Conservation (phyloP, 2,113 vertebrate species). For the Gadus macrocephalus region DNA sequence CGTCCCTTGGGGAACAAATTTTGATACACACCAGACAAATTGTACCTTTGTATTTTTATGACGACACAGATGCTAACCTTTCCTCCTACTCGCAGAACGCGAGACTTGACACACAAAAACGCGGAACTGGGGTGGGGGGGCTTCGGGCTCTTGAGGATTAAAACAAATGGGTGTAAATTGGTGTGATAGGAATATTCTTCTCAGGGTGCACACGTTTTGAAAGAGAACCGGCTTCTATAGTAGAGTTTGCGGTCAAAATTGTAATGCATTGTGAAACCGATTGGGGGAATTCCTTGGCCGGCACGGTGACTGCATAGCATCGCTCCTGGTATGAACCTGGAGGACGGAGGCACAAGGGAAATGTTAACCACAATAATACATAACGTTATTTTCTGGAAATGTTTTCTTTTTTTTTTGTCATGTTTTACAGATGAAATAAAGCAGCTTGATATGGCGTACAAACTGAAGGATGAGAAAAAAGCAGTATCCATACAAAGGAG, state of each 20-base stretch:
- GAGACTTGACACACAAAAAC: constrained; percentile 24
- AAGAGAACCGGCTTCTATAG: constrained; percentile 57
- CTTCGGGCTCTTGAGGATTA: too few relatives aligned
- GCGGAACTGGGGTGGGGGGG: constrained; percentile 47
- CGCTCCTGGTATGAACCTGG: constrained; percentile 44
- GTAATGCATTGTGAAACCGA: constrained; percentile 50
- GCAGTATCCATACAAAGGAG: constrained; percentile 60
- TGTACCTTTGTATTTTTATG: constrained; percentile 80
- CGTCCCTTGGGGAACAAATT: constrained; percentile 62
- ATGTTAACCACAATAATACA: constrained; percentile 42
- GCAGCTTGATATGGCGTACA: constrained; percentile 64
- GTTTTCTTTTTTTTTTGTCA: constrained; percentile 55
- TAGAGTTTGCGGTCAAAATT: constrained; percentile 49
- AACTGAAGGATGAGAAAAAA: constrained; percentile 49
- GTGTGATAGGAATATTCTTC: constrained; percentile 71
- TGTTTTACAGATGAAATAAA: constrained; percentile 65
- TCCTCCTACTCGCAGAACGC: constrained; percentile 61
- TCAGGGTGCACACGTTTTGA: constrained; percentile 77
- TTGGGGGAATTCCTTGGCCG: constrained; percentile 43
- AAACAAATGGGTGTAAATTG: constrained; percentile 13
- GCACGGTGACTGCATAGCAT: constrained; percentile 45
- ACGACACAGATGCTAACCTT: constrained; percentile 56
- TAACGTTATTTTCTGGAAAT: constrained; percentile 36
- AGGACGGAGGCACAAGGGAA: constrained; percentile 12
- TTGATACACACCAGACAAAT: constrained; percentile 73